Base-by-base conservation (phyloP, 2,888 invertebrate species). In the Trissolcus brochymenae region DNA sequence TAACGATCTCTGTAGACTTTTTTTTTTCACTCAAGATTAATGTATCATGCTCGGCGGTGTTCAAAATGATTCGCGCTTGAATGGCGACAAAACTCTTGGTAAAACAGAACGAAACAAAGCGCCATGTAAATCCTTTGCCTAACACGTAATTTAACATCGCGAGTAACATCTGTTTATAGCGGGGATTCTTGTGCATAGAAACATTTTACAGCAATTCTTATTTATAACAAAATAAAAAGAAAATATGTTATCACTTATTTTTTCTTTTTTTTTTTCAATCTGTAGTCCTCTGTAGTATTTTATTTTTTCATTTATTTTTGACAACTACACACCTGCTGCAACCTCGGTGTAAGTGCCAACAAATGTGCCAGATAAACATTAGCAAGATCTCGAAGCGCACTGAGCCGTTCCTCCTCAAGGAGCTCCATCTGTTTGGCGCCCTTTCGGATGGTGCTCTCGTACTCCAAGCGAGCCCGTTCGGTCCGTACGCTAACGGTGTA, bases 401-500 rank as follows among this genome's bases (percentile, higher is more conserved):
- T 92, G 67, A 98, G 91, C 82, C 98, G 92, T 89, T 98, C 97
- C 87, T 97, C 96, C 87, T 98, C 98, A 66, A 98, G 91, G 61
- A 94, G 92, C 89, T 97, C 96, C 89, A 98, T 93, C 87, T 95
- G 94, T 21, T 94, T 94, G 25, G 95, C 94, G 16, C 97, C 97
- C 86, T 96, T 94, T 76, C 94, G 91, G 11, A 98, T 95, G 7
- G 96, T 94, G 80, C 96, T 94, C 90, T 98, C 98, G 95, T 96
- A 96, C 90, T 97, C 98, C 87, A 98, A 90, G 89, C 96, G 93
- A 17, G 96, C 94, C 83, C 96, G 91, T 90, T 98, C 98, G 35
- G 97, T 95, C 82, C 96, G 93, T 79, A 97, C 94, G 86, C 97
- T 97, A 60, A 95, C 92, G 79, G 96, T 96, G 86, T 97, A 97